Percentiles rank a stretch among this genome's conserved stretches.
phyloP scores from a whole-genome alignment of 1,140 invertebrate genomes.

The Pseudoatta argentina region DNA sequence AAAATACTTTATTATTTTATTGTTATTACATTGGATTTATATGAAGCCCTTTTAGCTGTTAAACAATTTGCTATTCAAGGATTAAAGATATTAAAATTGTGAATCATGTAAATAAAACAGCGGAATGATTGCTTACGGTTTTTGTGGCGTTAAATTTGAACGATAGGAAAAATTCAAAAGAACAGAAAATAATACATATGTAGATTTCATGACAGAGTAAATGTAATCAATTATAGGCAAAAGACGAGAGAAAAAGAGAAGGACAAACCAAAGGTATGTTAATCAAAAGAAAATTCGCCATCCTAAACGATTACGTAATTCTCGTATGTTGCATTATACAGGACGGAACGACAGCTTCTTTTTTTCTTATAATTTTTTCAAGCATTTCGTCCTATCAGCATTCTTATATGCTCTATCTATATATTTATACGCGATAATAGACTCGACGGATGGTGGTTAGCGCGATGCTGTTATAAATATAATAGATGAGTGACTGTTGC shows the following conservation, averaged over 20 bases:
- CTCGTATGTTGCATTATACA: not conserved
- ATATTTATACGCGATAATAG: slow-evolving; percentile 63
- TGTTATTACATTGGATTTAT: not conserved
- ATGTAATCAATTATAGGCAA: not conserved
- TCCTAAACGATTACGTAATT: slow-evolving; percentile 19
- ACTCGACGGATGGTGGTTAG: slow-evolving; percentile 60
- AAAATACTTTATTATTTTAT: not conserved
- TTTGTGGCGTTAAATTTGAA: slow-evolving; percentile 2
- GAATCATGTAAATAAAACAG: not conserved
- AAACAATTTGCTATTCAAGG: not conserved
- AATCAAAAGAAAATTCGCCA: slow-evolving; percentile 6
- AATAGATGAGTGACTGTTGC: slow-evolving; percentile 62
- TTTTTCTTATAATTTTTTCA: slow-evolving; percentile 19
- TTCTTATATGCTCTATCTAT: slow-evolving; percentile 51
- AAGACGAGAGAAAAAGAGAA: not conserved
- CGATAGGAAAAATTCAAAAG: not conserved
- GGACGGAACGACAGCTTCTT: not conserved
- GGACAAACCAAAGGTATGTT: not conserved
- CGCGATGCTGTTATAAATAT: slow-evolving; percentile 54
- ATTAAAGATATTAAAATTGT: slow-evolving; percentile 29
- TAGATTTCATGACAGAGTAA: not conserved
- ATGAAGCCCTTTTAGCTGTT: not conserved
- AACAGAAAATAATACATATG: slow-evolving; percentile 11
- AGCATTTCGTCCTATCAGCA: slow-evolving; percentile 36
- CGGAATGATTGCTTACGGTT: not conserved